Evolutionary conservation across 1,140 invertebrate species (phyloP).

Genomic region (Danaus plexippus): DNA sequence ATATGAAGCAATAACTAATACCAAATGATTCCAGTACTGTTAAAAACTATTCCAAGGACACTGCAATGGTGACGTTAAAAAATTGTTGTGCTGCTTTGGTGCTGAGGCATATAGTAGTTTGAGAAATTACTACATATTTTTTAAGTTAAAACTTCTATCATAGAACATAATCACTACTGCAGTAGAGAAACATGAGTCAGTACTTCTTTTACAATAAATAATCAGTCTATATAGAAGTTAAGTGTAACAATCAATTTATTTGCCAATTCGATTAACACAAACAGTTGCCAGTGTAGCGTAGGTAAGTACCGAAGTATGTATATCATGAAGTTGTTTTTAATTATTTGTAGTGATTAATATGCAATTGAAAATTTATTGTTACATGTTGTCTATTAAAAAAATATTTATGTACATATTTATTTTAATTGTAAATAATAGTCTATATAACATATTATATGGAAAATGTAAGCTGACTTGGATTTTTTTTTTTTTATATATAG

Average conservation of each 20-base stretch:
- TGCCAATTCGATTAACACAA: no score
- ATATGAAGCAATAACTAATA: no score
- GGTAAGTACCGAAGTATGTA: conserved; percentile 10
- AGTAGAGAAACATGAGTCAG: no score
- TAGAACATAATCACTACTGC: no score
- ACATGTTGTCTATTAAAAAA: conserved; percentile 53
- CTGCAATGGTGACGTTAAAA: conserved; percentile 1
- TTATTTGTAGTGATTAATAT: conserved; percentile 15
- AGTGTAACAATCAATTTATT: no score
- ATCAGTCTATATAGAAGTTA: no score
- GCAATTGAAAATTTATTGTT: conserved; percentile 38
- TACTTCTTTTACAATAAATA: no score
- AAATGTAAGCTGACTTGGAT: conserved; percentile 12
- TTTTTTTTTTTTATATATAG: no score
- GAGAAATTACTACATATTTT: no score
- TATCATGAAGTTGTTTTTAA: conserved; percentile 20
- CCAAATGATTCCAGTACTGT: no score
- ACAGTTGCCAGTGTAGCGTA: neutral
- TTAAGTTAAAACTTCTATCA: no score
- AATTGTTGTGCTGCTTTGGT: conserved; percentile 23
- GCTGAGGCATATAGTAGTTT: conserved; percentile 12
- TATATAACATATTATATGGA: conserved; percentile 30
- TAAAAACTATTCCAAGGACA: no score
- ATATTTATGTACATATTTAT: conserved; percentile 62
- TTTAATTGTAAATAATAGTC: conserved; percentile 66